Evolutionary conservation across 2,797 vertebrate genomes (phyloP), one percentile per base, ranked within the genome.

Genomic region (Sebastes hubbsi): DNA sequence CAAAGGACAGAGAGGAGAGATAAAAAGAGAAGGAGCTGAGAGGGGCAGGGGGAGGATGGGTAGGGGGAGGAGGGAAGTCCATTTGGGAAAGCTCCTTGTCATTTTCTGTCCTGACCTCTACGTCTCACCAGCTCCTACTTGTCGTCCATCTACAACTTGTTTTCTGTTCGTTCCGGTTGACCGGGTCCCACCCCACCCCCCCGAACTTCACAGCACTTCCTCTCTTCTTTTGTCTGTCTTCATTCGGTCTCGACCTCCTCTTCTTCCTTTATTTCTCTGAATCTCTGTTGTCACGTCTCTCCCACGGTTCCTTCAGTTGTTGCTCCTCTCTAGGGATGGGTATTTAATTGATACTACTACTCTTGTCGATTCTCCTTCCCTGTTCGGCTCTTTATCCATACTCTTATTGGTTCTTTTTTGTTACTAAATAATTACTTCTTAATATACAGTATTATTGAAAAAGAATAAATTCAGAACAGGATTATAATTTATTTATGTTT

Each of bases 101-200:
- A 78, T 85, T 82, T 85, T 75, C 58, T 2, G 4, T 42, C 13
- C 49, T 81, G 82, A 89, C 81, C 84, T 88, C 83, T 29, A 72
- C n/a, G 34, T 91, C 69, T 78, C 38, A 52, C 52, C 65, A 71
- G 66, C 65, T 84, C 54, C 20, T 58, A 14, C 81, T 76, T 59
- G 83, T 87, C 74, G 82, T 80, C 73, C 69, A 63, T 87, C 84
- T 83, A 60, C 78, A 72, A 78, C 77, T 87, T 85, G 69, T 88
- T 81, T 80, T 79, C 72, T 77, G 71, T 85, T 78, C 16, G 24
- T 85, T 84, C 62, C 32, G 4, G 65, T n/a, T 80, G 82, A 81
- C 75, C 81, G n/a, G 67, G 1, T 66, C 77, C 80, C 72, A 84
- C 78, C 66, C 77, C 5, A 2, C 24, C 72, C 86, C 76, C 66